Base-by-base conservation (phyloP, 2,113 vertebrate genomes). In the Hippolais icterina region DNA sequence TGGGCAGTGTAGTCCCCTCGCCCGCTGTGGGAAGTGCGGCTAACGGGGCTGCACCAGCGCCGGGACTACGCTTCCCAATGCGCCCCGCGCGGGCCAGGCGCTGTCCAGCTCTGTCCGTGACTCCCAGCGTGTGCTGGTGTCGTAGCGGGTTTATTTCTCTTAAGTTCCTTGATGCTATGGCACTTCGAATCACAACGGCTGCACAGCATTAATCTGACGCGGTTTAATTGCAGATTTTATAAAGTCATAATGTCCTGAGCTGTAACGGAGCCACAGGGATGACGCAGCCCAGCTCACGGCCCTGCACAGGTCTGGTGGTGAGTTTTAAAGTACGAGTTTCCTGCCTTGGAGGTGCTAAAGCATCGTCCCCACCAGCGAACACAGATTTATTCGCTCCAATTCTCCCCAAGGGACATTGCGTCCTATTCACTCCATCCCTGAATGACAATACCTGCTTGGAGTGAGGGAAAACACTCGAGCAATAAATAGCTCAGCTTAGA, bases 91-190 rank as follows among this genome's bases (percentile, higher is more conserved):
- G 53, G 28, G 0, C 11, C n/a, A 0, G 59, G 59, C 11, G 33
- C 60, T 33, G 37, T 8, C 19, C 44, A 0, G 12, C 6, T 0
- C 15, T 3, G 20, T 0, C 3, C 2, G 28, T 7, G 15, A 1
- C 5, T 23, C 19, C 6, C 17, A 0, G 39, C 14, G 1, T 1
- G n/a, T 3, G 28, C 8, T 9, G 3, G 0, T 7, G 18, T 12
- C 27, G 0, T 0, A 12, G 5, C 22, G 49, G 10, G 6, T 79
- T 68, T 47, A 27, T 47, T 64, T 28, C 46, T 20, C 10, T 31
- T 42, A 7, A 35, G 27, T 44, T 12, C 27, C 42, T 14, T 5
- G 11, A 9, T 28, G 6, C 4, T 5, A 0, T 24, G 14, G 10
- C 20, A 5, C 27, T 15, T 33, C 23, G 12, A 4, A 46, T 10